These are phyloP conservation scores for Triplophysa dalaica DNA, from an alignment of 2,113 vertebrate genomes.

Conservation along the genomic window DNA sequence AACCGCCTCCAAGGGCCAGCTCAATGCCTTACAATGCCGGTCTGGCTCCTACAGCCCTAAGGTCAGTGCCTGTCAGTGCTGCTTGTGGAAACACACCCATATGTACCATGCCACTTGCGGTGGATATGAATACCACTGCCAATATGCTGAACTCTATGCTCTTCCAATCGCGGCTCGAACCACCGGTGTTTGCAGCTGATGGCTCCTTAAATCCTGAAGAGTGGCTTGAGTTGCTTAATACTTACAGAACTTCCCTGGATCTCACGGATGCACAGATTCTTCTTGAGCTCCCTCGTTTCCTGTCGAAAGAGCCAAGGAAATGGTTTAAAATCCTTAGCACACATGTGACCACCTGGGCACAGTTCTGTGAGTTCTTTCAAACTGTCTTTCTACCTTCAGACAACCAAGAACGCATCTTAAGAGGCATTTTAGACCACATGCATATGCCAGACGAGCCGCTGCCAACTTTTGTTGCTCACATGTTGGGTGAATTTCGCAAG, in stretches of 20 bases:
- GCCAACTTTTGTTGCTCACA: neutral
- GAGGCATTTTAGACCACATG: neutral
- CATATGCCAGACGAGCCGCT: neutral
- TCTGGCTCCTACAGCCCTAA: neutral
- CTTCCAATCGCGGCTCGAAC: neutral
- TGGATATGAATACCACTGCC: neutral
- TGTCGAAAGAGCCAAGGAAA: constrained; percentile 13
- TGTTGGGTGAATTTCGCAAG: too few relatives aligned
- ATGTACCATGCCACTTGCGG: neutral
- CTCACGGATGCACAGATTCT: neutral
- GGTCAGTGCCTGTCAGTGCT: neutral
- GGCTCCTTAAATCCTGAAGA: neutral
- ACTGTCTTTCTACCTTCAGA: neutral
- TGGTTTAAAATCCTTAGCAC: neutral
- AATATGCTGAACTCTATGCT: neutral
- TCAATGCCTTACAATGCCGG: neutral
- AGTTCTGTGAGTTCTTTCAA: neutral
- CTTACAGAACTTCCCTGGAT: neutral
- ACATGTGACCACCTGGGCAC: neutral
- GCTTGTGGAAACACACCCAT: too few relatives aligned
- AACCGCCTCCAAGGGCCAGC: neutral
- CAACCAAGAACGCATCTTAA: neutral
- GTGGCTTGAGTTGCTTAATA: constrained; percentile 10
- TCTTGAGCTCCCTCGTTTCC: neutral
- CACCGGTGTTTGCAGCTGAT: too few relatives aligned